phyloP scores from a whole-genome alignment of 2,888 invertebrate species.

The Hoplodrina ambigua region DNA sequence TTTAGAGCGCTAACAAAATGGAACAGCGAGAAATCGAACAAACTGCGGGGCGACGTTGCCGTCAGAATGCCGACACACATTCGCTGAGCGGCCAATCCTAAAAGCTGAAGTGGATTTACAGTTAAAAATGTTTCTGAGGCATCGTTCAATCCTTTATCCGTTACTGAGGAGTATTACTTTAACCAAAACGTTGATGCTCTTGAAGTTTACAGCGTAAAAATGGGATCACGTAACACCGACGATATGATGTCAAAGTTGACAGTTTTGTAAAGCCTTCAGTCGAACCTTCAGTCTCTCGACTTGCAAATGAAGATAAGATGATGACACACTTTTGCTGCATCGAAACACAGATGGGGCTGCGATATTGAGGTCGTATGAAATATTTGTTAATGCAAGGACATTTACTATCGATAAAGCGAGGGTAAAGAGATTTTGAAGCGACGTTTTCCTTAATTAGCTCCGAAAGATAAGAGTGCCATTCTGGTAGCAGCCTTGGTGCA shows the following conservation, averaged over 20 bases:
- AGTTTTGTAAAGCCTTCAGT: conserved; percentile 40
- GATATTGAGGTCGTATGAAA: conserved; percentile 52
- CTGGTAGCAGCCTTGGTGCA: conserved; percentile 40
- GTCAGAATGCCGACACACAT: conserved; percentile 65
- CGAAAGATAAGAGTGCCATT: conserved; percentile 47
- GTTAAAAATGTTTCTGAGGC: conserved; percentile 57
- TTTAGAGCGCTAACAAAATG: conserved; percentile 67
- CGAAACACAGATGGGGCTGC: conserved; percentile 22
- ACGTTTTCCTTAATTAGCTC: conserved; percentile 44
- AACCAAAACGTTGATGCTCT: conserved; percentile 46
- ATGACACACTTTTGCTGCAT: conserved; percentile 49
- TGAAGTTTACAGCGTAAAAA: conserved; percentile 28
- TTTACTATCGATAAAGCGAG: conserved; percentile 36
- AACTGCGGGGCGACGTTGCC: conserved; percentile 61
- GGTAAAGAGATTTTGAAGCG: conserved; percentile 51
- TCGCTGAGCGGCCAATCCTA: conserved; percentile 63
- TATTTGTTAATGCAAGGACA: conserved; percentile 49
- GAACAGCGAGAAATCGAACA: conserved; percentile 67
- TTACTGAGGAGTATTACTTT: conserved; percentile 39
- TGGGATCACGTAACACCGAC: conserved; percentile 47
- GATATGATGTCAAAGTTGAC: conserved; percentile 43
- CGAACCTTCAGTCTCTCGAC: conserved; percentile 48
- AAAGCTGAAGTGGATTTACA: conserved; percentile 64
- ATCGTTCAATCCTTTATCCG: conserved; percentile 45
- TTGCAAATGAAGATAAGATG: conserved; percentile 56